Conservation (phyloP, 2,113 vertebrate genomes). For the Ceyx margarethae region DNA sequence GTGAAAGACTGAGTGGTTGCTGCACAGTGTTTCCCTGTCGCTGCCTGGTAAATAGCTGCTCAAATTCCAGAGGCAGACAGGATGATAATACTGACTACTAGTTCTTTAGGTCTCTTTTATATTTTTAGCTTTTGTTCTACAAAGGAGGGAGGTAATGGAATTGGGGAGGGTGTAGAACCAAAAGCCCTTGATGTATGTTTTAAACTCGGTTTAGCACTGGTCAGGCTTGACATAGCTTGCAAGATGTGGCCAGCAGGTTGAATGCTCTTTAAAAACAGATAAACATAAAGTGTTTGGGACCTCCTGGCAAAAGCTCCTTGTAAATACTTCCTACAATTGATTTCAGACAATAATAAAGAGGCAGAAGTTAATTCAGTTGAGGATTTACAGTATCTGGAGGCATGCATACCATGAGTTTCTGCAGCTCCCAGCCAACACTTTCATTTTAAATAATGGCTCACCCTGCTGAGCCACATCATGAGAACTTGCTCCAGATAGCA, state of each 20-base stretch:
- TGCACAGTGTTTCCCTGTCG: neutral
- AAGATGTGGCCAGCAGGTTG: neutral
- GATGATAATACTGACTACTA: neutral
- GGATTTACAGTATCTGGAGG: neutral
- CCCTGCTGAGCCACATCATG: conserved; percentile 14
- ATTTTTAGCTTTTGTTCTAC: neutral
- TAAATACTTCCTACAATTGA: neutral
- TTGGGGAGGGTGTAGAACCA: rapidly evolving
- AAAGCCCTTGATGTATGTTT: neutral
- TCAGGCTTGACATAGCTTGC: neutral
- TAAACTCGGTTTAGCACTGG: neutral
- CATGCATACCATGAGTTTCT: neutral
- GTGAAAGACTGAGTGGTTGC: neutral
- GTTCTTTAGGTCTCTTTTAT: neutral
- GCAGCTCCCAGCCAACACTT: conserved; percentile 17
- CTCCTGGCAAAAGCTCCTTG: neutral
- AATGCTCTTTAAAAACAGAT: neutral
- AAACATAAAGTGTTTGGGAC: neutral
- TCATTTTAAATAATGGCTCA: conserved; percentile 58
- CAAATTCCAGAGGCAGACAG: neutral
- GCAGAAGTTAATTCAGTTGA: conserved; percentile 1
- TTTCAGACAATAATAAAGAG: neutral
- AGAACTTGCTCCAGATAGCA: conserved; percentile 39
- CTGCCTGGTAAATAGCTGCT: neutral
- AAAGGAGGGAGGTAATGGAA: neutral